Percentiles rank a stretch among this genome's conserved stretches.
These are phyloP conservation scores for Halcyon leucocephala DNA, from an alignment of 2,797 vertebrate species.

Conservation along the genomic window DNA sequence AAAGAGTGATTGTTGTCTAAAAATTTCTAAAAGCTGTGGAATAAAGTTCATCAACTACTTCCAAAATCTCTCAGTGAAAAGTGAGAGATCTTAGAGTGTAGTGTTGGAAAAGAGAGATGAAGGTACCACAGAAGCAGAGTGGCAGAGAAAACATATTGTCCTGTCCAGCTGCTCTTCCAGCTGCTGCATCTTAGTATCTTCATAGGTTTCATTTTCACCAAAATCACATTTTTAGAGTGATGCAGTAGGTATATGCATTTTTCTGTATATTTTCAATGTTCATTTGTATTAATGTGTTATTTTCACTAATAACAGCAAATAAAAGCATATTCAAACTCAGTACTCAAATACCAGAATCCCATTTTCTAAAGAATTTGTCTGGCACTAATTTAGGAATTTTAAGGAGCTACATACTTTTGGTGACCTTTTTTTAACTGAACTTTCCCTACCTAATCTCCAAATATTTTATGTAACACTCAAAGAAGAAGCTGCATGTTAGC, in stretches of 20 bases:
- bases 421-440: not conserved
- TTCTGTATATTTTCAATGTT: not conserved
- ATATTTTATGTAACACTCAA: not conserved
- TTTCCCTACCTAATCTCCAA: not conserved
- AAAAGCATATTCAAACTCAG: not conserved
- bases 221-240: not conserved
- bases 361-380: not conserved
- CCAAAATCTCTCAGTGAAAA: not conserved
- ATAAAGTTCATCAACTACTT: not conserved
- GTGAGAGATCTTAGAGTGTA: not conserved
- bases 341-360: not conserved
- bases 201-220: not conserved
- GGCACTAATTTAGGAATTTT: not conserved
- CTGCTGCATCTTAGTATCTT: not conserved
- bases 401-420: not conserved
- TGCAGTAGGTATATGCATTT: not conserved
- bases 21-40: not conserved
- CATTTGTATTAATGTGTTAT: not conserved
- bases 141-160: not conserved
- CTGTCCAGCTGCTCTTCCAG: not conserved
- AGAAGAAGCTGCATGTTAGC: not conserved
- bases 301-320: not conserved
- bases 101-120: not conserved
- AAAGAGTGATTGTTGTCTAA: not conserved
- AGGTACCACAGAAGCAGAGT: not conserved